Evolutionary conservation across 2,797 vertebrate species (phyloP).

Genomic region (Gorsachius magnificus): DNA sequence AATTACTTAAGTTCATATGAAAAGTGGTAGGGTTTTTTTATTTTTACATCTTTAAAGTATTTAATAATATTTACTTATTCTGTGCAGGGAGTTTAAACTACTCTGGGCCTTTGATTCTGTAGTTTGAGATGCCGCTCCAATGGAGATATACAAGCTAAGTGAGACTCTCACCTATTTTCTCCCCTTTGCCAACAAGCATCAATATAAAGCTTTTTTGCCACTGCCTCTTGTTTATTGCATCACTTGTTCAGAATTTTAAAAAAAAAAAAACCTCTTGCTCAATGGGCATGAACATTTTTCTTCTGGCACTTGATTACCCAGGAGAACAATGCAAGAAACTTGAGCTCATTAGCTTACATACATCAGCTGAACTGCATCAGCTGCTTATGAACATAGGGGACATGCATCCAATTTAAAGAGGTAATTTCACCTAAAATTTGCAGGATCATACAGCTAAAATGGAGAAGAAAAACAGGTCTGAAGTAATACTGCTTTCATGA

Average conservation of each 20-base stretch:
- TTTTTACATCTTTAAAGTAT: neutral
- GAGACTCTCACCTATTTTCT: neutral
- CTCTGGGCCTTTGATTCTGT: neutral
- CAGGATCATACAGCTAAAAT: neutral
- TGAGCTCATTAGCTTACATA: neutral
- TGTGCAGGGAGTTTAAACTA: neutral
- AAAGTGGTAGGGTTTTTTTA: neutral
- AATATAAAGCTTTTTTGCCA: neutral
- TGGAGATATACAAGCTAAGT: neutral
- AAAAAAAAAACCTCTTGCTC: neutral
- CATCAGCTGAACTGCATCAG: neutral
- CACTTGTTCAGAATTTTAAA: neutral
- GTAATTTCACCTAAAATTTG: neutral
- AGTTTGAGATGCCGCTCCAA: neutral
- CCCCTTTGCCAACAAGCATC: neutral
- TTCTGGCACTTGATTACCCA: neutral
- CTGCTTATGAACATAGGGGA: neutral
- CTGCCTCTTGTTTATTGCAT: neutral
- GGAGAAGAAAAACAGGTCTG: neutral
- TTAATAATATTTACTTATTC: neutral
- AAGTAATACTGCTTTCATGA: neutral
- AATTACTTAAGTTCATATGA: neutral
- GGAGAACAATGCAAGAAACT: neutral
- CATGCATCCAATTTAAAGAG: neutral
- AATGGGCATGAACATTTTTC: neutral